Base-by-base conservation (phyloP, 2,888 invertebrate genomes). In the Cataglyphis altisquamis region DNA sequence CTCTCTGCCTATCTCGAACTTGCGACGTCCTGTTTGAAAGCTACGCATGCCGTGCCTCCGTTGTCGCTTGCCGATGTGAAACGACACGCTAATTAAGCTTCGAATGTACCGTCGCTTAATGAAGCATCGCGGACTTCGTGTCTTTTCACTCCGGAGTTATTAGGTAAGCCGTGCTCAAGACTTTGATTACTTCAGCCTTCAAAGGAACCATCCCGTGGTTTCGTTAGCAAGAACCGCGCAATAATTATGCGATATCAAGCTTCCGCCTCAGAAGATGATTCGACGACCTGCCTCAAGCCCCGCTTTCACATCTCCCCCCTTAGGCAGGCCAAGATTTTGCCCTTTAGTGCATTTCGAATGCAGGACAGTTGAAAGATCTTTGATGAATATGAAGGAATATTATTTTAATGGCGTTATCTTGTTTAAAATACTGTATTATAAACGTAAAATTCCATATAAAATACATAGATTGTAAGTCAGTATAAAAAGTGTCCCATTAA, bases 101-200 rank as follows among this genome's bases (percentile, higher is more conserved):
- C 83, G 85, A 88, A 89, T 90, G 91, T 87, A 89, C 77, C 70
- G 63, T 15, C 57, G 62, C 64, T 85, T 87, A 87, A 89, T 85
- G 85, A 89, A 88, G 66, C 86, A 87, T 87, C 89, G 60, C 52
- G 60, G 60, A 64, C 62, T 45, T 32, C 78, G 80, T 84, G 89
- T 88, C 91, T 92, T 93, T 92, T 91, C 91, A 87, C 86, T 84
- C 73, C 64, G 74, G 67, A 90, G 86, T 91, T 88, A 90, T 90
- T 89, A 89, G 87, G 80, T 84, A 84, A 80, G 86, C 80, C 72
- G 70, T 75, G 81, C 90, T 86, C 89, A 91, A 92, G 91, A 92
- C 91, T 93, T 90, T 93, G 91, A 93, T 93, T 93, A 93, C 92
- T 91, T 88, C 85, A 48, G 66, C 45, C 72, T 73, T 90, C 87